Evolutionary conservation across 2,797 vertebrate species (phyloP).

Genomic region (Artibeus lituratus): DNA sequence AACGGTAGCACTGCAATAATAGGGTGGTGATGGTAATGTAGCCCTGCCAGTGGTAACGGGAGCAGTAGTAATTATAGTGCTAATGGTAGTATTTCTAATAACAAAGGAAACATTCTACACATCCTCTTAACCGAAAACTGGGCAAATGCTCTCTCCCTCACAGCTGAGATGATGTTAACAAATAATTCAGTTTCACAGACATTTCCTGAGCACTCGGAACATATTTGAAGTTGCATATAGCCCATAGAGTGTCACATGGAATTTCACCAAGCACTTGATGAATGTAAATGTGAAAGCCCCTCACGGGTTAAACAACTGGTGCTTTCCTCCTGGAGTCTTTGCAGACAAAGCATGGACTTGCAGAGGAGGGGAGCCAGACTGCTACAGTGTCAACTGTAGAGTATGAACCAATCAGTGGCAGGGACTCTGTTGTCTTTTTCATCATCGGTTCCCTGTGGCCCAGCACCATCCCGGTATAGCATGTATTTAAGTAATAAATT

Average conservation of each 20-base stretch:
- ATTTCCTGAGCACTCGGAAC: constrained; percentile 3
- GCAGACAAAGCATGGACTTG: neutral
- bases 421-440: neutral
- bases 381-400: neutral
- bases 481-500: neutral
- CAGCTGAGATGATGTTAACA: constrained; percentile 36
- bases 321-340: neutral
- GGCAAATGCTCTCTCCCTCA: constrained; percentile 1
- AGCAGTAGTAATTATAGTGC: too few relatives aligned
- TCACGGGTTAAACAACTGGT: neutral
- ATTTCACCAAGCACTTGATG: constrained; percentile 11
- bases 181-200: constrained; percentile 23
- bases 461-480: neutral
- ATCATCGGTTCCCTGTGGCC: neutral
- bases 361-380: neutral
- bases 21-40: too few relatives aligned
- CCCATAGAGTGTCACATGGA: neutral
- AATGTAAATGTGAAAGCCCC: constrained; percentile 13
- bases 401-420: neutral
- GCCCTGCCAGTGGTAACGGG: too few relatives aligned
- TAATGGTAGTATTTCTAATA: neutral
- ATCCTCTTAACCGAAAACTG: neutral
- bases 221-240: constrained; percentile 11
- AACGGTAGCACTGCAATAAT: too few relatives aligned
- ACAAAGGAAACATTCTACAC: neutral